phyloP scores from a whole-genome alignment of 2,888 invertebrate species.

The Melanchra persicariae region DNA sequence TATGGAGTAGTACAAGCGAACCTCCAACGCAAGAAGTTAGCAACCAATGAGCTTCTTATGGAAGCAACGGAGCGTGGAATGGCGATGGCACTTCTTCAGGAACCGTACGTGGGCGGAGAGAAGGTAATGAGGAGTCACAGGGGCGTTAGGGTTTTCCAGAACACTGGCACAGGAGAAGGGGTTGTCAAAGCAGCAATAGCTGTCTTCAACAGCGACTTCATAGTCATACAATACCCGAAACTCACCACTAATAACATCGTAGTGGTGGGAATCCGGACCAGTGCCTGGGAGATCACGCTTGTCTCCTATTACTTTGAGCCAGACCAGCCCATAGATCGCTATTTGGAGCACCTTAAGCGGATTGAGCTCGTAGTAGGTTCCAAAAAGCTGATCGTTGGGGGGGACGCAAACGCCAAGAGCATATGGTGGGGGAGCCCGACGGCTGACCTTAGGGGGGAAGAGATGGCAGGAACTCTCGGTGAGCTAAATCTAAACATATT shows the following conservation, averaged over 20 bases:
- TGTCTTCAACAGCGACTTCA: too few relatives aligned
- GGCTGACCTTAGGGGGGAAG: neutral
- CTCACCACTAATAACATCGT: too few relatives aligned
- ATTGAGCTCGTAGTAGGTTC: too few relatives aligned
- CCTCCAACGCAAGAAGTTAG: conserved; percentile 12
- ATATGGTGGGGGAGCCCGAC: neutral
- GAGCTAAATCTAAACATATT: neutral
- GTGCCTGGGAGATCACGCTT: too few relatives aligned
- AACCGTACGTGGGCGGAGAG: neutral
- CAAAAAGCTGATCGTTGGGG: too few relatives aligned
- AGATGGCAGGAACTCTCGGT: neutral
- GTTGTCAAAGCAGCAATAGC: too few relatives aligned
- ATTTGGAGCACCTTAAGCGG: too few relatives aligned
- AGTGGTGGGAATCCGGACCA: too few relatives aligned
- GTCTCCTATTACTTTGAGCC: too few relatives aligned
- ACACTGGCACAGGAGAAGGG: neutral
- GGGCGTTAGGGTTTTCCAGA: neutral
- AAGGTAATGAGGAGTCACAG: neutral
- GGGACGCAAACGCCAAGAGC: too few relatives aligned
- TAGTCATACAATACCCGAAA: too few relatives aligned
- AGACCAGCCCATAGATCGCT: too few relatives aligned
- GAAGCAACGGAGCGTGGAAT: neutral
- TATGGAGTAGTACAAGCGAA: neutral
- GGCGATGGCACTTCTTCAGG: neutral
- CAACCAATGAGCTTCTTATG: neutral